These are phyloP conservation scores for Hetaerina americana DNA, from an alignment of 1,140 invertebrate species.

Conservation along the genomic window DNA sequence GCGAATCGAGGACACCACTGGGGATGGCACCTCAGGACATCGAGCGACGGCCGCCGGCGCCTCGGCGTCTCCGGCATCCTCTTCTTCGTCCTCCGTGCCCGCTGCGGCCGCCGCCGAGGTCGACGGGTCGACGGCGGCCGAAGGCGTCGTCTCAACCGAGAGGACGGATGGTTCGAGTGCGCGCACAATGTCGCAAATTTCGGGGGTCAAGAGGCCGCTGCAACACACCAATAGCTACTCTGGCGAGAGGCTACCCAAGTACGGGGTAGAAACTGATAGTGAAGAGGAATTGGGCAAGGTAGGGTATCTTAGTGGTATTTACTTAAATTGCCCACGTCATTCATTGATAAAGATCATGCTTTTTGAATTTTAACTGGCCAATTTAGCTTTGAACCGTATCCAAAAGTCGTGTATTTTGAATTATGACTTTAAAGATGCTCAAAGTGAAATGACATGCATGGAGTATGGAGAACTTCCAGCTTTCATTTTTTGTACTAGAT, in stretches of 20 bases:
- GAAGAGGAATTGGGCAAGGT: constrained; percentile 80
- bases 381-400: no score
- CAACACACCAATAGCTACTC: constrained; percentile 86
- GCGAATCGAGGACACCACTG: constrained; percentile 57
- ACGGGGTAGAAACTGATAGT: constrained; percentile 81
- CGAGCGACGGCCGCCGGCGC: constrained; percentile 19
- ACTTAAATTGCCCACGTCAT: no score
- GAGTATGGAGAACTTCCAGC: no score
- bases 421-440: no score
- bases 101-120: neutral
- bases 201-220: constrained; percentile 73
- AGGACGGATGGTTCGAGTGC: constrained; percentile 3
- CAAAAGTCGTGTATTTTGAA: no score
- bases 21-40: constrained; percentile 28
- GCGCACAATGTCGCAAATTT: constrained; percentile 74
- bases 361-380: no score
- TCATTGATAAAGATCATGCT: no score
- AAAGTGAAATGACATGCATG: no score
- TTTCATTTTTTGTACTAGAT: no score
- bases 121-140: constrained; percentile 23
- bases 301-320: constrained; percentile 17
- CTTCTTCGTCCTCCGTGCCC: neutral
- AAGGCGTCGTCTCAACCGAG: constrained; percentile 18
- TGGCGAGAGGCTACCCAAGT: constrained; percentile 72
- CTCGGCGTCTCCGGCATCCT: neutral